These are phyloP conservation scores for Zophobas morio DNA, from an alignment of 1,140 invertebrate species.

Conservation along the genomic window DNA sequence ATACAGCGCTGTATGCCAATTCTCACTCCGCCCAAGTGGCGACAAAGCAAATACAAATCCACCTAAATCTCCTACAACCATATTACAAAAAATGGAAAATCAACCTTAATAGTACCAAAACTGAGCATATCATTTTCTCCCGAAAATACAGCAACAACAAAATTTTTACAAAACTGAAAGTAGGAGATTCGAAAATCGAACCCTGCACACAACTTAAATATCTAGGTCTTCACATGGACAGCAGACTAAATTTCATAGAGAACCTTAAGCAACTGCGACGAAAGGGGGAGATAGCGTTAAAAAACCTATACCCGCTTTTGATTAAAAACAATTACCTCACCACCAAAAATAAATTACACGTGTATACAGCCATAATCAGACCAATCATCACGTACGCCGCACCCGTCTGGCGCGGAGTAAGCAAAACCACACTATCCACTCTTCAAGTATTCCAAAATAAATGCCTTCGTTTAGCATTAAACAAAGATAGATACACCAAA, in stretches of 20 bases:
- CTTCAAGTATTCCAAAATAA: conserved; percentile 60
- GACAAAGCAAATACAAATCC: conserved; percentile 43
- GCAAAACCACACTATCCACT: conserved; percentile 35
- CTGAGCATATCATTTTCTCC: conserved; percentile 6
- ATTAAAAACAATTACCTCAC: conserved; percentile 48
- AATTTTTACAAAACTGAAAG: conserved; percentile 24
- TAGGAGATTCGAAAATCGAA: not conserved
- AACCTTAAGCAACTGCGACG: conserved; percentile 50
- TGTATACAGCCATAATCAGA: conserved; percentile 53
- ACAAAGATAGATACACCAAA: not conserved
- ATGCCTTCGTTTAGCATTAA: conserved; percentile 52
- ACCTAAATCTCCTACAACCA: conserved; percentile 21
- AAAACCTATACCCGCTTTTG: conserved; percentile 49
- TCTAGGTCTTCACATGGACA: conserved; percentile 57
- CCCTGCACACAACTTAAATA: conserved; percentile 54
- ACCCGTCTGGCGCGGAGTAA: conserved; percentile 45
- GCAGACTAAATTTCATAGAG: conserved; percentile 51
- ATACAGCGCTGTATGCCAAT: conserved; percentile 52
- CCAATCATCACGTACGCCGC: conserved; percentile 53
- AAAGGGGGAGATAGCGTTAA: conserved; percentile 54
- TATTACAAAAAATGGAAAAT: conserved; percentile 51
- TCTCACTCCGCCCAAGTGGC: conserved; percentile 24
- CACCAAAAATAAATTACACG: conserved; percentile 56
- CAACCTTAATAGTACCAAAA: conserved; percentile 55
- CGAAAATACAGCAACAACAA: conserved; percentile 45